phyloP scores from a whole-genome alignment of 2,888 invertebrate species.

The Drosophila mayaguana region DNA sequence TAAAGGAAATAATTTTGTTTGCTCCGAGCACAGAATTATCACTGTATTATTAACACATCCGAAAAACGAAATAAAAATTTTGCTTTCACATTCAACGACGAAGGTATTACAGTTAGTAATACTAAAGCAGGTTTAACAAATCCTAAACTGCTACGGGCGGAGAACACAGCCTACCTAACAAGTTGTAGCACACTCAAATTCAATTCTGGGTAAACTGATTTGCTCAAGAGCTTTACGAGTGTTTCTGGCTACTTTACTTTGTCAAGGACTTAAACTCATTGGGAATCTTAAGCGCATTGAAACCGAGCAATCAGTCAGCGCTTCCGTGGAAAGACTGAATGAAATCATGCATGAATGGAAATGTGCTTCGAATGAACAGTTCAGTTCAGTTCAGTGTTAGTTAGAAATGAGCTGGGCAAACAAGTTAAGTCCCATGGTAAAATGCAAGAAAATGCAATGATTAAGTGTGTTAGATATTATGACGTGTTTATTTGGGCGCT shows the following conservation, averaged over 20 bases:
- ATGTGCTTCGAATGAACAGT: background rate
- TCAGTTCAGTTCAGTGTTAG: background rate
- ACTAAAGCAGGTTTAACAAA: constrained; percentile 10
- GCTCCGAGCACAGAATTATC: constrained; percentile 34
- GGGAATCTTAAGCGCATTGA: background rate
- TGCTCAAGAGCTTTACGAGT: background rate
- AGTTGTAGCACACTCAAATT: background rate
- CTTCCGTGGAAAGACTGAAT: too few species aligned
- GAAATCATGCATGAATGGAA: background rate
- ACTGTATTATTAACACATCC: constrained; percentile 61
- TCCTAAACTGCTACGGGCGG: background rate
- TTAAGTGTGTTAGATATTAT: background rate
- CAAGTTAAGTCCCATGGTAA: background rate
- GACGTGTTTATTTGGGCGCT: constrained; percentile 25
- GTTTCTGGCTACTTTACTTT: background rate
- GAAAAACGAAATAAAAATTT: constrained; percentile 67
- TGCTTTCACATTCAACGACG: constrained; percentile 60
- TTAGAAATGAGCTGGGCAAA: background rate
- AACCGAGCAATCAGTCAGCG: too few species aligned
- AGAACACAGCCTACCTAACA: constrained; percentile 34
- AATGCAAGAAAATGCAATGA: constrained; percentile 2
- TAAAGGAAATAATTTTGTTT: constrained; percentile 70
- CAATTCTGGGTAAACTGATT: constrained; percentile 21
- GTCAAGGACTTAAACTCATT: background rate
- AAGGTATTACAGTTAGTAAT: constrained; percentile 53